Evolutionary conservation across 2,797 vertebrate genomes (phyloP).

Genomic region (Eulemur mongoz): DNA sequence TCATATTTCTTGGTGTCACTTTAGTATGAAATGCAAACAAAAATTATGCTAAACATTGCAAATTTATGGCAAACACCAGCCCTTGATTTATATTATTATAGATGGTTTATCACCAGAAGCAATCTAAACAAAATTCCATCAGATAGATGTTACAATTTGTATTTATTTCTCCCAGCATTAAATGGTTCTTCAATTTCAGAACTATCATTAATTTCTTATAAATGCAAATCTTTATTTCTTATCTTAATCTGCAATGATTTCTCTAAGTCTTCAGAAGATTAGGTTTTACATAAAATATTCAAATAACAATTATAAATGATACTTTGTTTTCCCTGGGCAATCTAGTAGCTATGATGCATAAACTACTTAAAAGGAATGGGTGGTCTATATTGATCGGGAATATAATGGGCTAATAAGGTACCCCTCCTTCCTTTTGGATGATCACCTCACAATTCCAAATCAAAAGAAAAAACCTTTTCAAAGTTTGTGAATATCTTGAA

Average conservation of each 20-base stretch:
- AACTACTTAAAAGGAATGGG: constrained; percentile 70
- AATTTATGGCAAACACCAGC: constrained; percentile 78
- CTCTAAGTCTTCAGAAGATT: constrained; percentile 74
- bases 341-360: constrained; percentile 64
- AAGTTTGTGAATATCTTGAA: constrained; percentile 7
- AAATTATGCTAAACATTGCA: constrained; percentile 82
- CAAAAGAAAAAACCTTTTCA: constrained; percentile 11
- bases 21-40: constrained; percentile 72
- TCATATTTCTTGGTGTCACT: constrained; percentile 80
- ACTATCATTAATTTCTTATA: constrained; percentile 79
- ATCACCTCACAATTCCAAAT: constrained; percentile 43
- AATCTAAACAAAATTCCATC: constrained; percentile 80
- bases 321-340: constrained; percentile 69
- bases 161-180: constrained; percentile 78
- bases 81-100: constrained; percentile 80
- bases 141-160: constrained; percentile 77
- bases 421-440: constrained; percentile 40
- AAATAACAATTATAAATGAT: constrained; percentile 78
- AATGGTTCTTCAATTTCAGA: constrained; percentile 76
- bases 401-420: constrained; percentile 37
- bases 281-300: constrained; percentile 78
- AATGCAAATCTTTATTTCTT: constrained; percentile 77
- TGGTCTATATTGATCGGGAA: constrained; percentile 62
- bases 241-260: constrained; percentile 78
- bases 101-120: constrained; percentile 81